Conservation (phyloP, 2,113 vertebrate species). For the Nothobranchius kuhntae region DNA sequence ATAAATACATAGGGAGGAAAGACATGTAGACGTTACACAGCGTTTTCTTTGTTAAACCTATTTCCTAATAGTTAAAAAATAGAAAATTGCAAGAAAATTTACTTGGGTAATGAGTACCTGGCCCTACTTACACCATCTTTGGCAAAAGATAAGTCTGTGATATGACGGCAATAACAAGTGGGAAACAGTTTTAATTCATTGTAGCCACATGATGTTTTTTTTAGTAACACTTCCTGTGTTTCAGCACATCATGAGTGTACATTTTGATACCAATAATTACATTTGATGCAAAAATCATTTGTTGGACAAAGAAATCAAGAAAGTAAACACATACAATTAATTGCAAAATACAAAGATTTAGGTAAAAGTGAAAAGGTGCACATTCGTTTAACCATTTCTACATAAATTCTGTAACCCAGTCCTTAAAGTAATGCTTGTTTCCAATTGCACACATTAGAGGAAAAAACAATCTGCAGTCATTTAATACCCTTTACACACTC, state of each 20-base stretch:
- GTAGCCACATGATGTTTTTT: not conserved
- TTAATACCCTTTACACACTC: conserved; percentile 26
- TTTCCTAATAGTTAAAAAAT: not conserved
- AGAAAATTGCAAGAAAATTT: not conserved
- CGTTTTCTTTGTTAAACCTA: not conserved
- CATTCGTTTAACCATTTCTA: conserved; percentile 52
- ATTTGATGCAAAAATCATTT: conserved; percentile 26
- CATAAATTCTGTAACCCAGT: conserved; percentile 18
- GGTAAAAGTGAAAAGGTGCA: conserved; percentile 36
- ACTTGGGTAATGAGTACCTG: not conserved
- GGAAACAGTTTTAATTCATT: no score
- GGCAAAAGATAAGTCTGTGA: not conserved
- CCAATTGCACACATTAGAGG: conserved; percentile 37
- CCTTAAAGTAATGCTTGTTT: conserved; percentile 35
- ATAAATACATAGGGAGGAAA: conserved; percentile 30
- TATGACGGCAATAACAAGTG: conserved; percentile 7
- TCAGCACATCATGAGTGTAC: conserved; percentile 25
- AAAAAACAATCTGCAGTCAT: conserved; percentile 30
- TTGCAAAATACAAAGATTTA: not conserved
- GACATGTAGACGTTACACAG: conserved; percentile 16
- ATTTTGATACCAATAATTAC: conserved; percentile 1
- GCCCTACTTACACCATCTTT: not conserved
- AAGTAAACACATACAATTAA: conserved; percentile 34
- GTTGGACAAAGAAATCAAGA: conserved; percentile 18
- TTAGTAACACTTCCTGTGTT: conserved; percentile 10